Base-by-base conservation (phyloP, 2,888 invertebrate genomes). In the Schizotus pectinicornis region DNA sequence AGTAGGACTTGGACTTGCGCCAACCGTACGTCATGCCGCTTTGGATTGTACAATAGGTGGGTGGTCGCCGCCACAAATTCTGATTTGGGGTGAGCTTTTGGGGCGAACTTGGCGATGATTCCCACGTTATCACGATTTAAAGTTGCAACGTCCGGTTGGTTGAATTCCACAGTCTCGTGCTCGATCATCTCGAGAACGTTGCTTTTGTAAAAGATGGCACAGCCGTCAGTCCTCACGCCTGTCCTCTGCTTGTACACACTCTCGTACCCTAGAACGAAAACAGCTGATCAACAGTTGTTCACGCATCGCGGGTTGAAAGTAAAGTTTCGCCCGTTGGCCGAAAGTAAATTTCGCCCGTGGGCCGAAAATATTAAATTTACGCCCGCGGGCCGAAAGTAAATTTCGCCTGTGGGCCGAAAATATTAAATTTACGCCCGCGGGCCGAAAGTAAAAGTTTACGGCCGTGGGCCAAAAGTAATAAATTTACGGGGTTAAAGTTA, bases 31-130 rank as follows among this genome's bases (percentile, higher is more conserved):
- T 98, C 98, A 12, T 91, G 88, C 35, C 98, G 83, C 65, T 82
- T 87, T 0, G 94, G 95, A 82, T 98, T 98, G 78, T 91, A 99
- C 7, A 98, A 81, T 41, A 99, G 82, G 79, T 99, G 99, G 0
- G 98, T 98, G 7, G 95, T 98, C 2, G 94, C 93, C 0, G 98
- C 86, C 47, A 93, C 85, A 36, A 97, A 78, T 6, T 85, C 81
- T 1, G 81, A 79, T 1, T 80, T 67, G 0, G 82, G 81, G 49
- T 80, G 70, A 0, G 77, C 72, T 57, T 80, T 84, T 0, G 88
- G 83, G 9, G 81, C 79, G 55, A 98, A 83, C 75, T 91, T 91
- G 2, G 88, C 88, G 53, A 97, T 83, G 7, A 96, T 75, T 0
- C 89, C 98, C 46, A 98, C 87, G 79, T 98, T 98, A 74, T 95